A percentile compares a stretch with the other conserved stretches of the same genome.
These are phyloP conservation scores for Nemotelus pantherinus DNA, from an alignment of 2,888 invertebrate species.

Conservation along the genomic window DNA sequence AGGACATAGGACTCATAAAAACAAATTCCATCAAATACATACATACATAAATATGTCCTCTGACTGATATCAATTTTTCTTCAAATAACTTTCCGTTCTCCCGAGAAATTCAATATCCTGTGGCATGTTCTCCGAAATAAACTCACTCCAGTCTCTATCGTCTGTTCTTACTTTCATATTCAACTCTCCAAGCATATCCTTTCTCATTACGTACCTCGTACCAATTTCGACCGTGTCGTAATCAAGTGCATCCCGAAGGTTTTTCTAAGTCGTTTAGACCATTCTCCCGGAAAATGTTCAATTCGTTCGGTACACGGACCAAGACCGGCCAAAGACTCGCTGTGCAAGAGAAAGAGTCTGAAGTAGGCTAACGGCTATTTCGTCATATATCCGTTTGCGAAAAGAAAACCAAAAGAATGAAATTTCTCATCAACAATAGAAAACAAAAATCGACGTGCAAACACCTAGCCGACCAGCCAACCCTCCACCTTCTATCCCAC, in stretches of 20 bases:
- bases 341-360: background rate
- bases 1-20: background rate
- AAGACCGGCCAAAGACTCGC: background rate
- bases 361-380: conserved; percentile 24
- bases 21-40: background rate
- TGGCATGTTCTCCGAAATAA: conserved; percentile 13
- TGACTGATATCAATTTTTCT: conserved; percentile 28
- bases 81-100: conserved; percentile 15
- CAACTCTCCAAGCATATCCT: conserved; percentile 33
- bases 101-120: conserved; percentile 39
- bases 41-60: conserved; percentile 7
- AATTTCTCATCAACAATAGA: conserved; percentile 35
- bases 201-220: conserved; percentile 33
- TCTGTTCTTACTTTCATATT: background rate
- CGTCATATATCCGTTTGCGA: conserved; percentile 32
- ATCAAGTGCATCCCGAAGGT: conserved; percentile 42
- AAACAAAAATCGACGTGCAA: conserved; percentile 37
- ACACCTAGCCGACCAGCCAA: conserved; percentile 14
- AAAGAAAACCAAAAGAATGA: conserved; percentile 17
- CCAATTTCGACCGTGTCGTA: conserved; percentile 34
- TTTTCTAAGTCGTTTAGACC: conserved; percentile 31
- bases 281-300: conserved; percentile 33
- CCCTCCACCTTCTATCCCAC: background rate
- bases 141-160: background rate
- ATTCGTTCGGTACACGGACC: background rate